phyloP scores from a whole-genome alignment of 2,113 vertebrate genomes.

The Laticauda laticaudata region DNA sequence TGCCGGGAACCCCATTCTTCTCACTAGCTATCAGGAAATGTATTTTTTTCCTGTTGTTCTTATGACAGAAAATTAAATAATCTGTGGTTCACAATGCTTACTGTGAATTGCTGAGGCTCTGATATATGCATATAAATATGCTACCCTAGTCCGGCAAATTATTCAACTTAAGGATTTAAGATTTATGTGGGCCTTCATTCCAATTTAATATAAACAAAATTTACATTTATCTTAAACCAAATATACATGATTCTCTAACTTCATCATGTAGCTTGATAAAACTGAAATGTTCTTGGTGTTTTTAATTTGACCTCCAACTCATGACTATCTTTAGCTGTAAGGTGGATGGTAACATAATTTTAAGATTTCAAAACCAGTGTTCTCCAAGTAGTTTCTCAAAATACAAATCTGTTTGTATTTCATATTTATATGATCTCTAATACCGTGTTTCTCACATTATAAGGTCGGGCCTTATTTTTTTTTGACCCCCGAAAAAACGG shows the following conservation, averaged over 20 bases:
- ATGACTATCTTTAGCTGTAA: neutral
- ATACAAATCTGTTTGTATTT: neutral
- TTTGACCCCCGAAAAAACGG: no score
- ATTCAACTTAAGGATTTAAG: neutral
- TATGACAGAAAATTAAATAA: neutral
- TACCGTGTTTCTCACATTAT: no score
- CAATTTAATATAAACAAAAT: neutral
- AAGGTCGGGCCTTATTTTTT: no score
- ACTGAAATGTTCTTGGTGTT: neutral
- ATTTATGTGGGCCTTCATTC: neutral
- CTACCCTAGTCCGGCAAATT: neutral
- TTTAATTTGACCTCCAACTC: neutral
- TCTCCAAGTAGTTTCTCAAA: neutral
- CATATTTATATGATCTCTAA: neutral
- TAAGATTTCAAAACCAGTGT: neutral
- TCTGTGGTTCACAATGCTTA: neutral
- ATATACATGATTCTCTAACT: neutral
- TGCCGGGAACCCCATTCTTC: neutral
- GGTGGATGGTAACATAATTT: neutral
- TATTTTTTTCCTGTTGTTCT: neutral
- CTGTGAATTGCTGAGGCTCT: neutral
- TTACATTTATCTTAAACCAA: neutral
- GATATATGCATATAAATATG: neutral
- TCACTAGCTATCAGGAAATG: neutral
- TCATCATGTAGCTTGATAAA: constrained; percentile 5